These are phyloP conservation scores for Vicugna pacos DNA, from an alignment of 2,113 vertebrate genomes.

Conservation along the genomic window DNA sequence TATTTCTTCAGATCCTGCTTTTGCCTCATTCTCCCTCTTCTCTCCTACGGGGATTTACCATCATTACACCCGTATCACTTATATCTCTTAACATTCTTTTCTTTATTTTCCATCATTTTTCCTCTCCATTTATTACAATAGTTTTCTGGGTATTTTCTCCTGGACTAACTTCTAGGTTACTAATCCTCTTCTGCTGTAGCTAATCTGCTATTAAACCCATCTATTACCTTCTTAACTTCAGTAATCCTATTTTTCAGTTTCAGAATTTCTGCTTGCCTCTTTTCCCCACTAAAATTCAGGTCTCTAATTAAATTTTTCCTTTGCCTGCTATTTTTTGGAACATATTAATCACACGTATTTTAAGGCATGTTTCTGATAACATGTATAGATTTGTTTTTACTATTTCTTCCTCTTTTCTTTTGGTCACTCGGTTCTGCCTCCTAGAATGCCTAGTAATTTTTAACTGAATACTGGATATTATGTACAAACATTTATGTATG, in stretches of 20 bases:
- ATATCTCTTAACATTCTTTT: not conserved
- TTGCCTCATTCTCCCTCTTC: not conserved
- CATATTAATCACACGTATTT: not conserved
- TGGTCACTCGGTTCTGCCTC: not conserved
- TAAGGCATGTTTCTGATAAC: not conserved
- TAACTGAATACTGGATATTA: not conserved
- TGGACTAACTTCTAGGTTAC: not conserved
- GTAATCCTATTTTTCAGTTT: not conserved
- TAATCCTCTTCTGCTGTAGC: not conserved
- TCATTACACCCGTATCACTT: not conserved
- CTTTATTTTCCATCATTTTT: not conserved
- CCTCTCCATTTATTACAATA: not conserved
- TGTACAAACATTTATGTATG: not conserved
- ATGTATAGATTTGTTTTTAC: not conserved
- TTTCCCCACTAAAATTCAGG: not conserved
- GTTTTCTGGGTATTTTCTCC: not conserved
- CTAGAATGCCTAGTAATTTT: constrained; percentile 20
- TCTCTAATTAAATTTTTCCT: constrained; percentile 1
- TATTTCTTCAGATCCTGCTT: not conserved
- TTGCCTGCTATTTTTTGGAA: not conserved
- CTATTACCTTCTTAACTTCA: constrained; percentile 1
- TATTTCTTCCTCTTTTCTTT: not conserved
- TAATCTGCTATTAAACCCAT: not conserved
- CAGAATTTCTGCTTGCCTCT: not conserved
- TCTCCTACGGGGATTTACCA: not conserved